These are phyloP conservation scores for Micropterix aruncella DNA, from an alignment of 2,888 invertebrate genomes.

Conservation along the genomic window DNA sequence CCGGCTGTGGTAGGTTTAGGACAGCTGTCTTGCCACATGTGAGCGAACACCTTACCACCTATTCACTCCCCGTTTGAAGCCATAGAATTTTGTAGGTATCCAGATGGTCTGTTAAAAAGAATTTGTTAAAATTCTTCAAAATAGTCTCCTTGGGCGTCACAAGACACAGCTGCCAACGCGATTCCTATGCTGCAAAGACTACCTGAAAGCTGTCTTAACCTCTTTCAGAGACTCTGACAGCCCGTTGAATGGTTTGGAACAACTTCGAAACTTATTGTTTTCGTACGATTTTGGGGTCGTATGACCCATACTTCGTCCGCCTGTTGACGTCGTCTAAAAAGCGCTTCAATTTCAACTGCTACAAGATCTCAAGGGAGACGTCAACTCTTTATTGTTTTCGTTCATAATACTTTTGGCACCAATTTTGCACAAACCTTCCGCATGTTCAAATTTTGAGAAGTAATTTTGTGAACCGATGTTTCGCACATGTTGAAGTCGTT, in stretches of 20 bases:
- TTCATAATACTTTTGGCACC: neutral
- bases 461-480: neutral
- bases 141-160: too few species aligned
- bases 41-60: too few species aligned
- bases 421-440: neutral
- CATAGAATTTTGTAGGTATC: too few species aligned
- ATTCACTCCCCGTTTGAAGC: too few species aligned
- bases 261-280: neutral
- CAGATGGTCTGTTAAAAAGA: too few species aligned
- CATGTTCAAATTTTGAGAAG: neutral
- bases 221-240: neutral
- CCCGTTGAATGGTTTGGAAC: neutral
- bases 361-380: neutral
- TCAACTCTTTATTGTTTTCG: neutral
- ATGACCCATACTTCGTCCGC: too few species aligned
- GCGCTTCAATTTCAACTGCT: neutral
- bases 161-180: neutral
- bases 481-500: neutral
- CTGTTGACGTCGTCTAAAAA: too few species aligned
- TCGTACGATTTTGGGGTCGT: neutral
- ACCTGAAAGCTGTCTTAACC: neutral
- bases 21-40: too few species aligned
- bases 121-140: too few species aligned
- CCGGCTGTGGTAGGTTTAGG: too few species aligned
- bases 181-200: constrained; percentile 1